Evolutionary conservation across 1,140 invertebrate genomes (phyloP).

Genomic region (Heliconius himera): DNA sequence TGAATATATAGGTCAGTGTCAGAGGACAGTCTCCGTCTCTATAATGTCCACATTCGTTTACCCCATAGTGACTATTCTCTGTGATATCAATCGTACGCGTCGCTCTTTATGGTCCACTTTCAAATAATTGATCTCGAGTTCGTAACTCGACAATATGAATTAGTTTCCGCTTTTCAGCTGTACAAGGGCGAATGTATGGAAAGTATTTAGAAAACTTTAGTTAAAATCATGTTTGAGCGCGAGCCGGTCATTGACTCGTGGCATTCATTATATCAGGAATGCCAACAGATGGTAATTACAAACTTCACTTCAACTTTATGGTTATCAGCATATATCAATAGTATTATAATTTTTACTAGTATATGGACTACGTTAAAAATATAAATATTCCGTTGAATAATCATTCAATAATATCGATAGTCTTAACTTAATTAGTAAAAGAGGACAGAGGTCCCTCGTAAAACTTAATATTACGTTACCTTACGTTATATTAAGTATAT

Average conservation of each 20-base stretch:
- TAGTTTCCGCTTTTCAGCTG: conserved; percentile 32
- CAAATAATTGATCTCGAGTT: conserved; percentile 3
- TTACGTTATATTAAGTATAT: neutral
- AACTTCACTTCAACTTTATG: neutral
- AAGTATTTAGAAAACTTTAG: conserved; percentile 27
- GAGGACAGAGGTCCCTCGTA: neutral
- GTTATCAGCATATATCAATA: neutral
- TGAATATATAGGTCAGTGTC: conserved; percentile 40
- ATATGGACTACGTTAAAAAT: neutral
- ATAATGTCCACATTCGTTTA: conserved; percentile 34
- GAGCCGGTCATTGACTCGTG: conserved; percentile 18
- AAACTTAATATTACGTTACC: neutral
- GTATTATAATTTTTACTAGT: neutral
- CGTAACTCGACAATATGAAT: conserved; percentile 29
- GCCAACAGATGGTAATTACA: conserved; percentile 9
- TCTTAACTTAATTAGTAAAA: conserved; percentile 18
- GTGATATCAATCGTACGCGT: conserved; percentile 15
- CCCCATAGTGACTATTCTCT: neutral
- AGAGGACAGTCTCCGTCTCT: conserved; percentile 39
- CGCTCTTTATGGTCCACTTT: conserved; percentile 27
- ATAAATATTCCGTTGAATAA: neutral
- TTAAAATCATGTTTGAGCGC: neutral
- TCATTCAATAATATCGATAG: conserved; percentile 1
- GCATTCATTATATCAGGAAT: conserved; percentile 3
- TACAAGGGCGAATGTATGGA: conserved; percentile 14